Conservation (phyloP, 2,888 invertebrate species). For the Argyresthia albistria region DNA sequence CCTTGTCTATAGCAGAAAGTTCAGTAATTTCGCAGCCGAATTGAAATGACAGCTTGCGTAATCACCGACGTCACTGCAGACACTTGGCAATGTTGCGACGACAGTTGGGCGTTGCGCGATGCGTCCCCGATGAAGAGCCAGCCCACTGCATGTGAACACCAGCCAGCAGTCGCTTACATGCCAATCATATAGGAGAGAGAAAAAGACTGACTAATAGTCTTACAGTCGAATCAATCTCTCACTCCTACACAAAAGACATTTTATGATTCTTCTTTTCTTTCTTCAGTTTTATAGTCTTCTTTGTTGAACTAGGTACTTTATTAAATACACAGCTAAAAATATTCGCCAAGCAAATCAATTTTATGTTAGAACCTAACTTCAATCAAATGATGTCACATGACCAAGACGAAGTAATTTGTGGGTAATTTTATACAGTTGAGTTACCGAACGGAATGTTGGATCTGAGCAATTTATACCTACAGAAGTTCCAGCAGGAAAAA, state of each 20-base stretch:
- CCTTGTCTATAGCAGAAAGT: constrained; percentile 55
- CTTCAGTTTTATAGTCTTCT: constrained; percentile 12
- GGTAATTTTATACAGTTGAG: constrained; percentile 19
- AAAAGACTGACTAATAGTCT: constrained; percentile 81
- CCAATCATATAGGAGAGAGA: constrained; percentile 82
- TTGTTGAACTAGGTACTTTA: constrained; percentile 4
- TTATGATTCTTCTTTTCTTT: constrained; percentile 18
- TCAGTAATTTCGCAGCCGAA: constrained; percentile 66
- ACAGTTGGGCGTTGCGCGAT: constrained; percentile 4
- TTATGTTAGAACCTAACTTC: constrained; percentile 17
- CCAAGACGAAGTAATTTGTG: constrained; percentile 19
- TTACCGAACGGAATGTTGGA: constrained; percentile 15
- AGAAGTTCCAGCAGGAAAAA: not conserved
- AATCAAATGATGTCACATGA: constrained; percentile 39
- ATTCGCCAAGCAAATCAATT: no score
- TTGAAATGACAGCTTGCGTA: constrained; percentile 57
- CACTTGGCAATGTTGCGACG: constrained; percentile 23
- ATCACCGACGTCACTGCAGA: constrained; percentile 66
- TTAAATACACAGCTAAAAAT: no score
- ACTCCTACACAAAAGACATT: constrained; percentile 72
- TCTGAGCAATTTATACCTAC: constrained; percentile 5
- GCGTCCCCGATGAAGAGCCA: constrained; percentile 6
- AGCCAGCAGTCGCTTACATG: constrained; percentile 42
- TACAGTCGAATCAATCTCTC: constrained; percentile 78
- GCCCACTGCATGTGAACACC: no score